Percentiles rank a stretch among this genome's conserved stretches.
phyloP scores from a whole-genome alignment of 2,797 vertebrate species.

The Echiichthys vipera region DNA sequence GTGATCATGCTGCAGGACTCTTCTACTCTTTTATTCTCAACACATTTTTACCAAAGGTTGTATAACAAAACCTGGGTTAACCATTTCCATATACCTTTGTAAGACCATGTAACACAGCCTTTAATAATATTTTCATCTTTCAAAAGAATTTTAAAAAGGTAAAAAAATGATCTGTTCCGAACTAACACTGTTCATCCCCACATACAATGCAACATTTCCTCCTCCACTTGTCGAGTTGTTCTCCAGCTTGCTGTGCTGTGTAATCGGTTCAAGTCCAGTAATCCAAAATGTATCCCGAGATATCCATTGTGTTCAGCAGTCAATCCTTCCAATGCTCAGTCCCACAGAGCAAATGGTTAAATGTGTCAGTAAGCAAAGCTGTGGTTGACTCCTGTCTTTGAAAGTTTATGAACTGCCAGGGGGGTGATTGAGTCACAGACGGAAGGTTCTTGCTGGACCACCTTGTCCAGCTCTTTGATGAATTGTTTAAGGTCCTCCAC shows the following conservation, averaged over 20 bases:
- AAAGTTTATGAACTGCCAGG: constrained; percentile 61
- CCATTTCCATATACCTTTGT: constrained; percentile 20
- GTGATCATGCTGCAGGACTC: constrained; percentile 29
- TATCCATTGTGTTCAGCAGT: background rate
- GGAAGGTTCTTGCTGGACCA: constrained; percentile 69
- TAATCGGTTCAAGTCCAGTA: constrained; percentile 35
- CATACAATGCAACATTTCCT: constrained; percentile 6
- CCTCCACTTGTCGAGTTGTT: background rate
- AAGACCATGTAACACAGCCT: constrained; percentile 9
- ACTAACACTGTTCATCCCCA: constrained; percentile 68
- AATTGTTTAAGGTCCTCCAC: constrained; percentile 94
- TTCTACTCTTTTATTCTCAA: background rate
- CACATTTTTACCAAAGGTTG: constrained; percentile 17
- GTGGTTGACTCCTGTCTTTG: constrained; percentile 62
- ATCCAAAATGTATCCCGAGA: constrained; percentile 2
- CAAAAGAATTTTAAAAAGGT: no score
- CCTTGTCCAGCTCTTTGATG: constrained; percentile 85
- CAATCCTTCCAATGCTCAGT: constrained; percentile 12
- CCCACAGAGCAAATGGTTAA: background rate
- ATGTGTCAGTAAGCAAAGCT: constrained; percentile 58
- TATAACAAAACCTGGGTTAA: constrained; percentile 27
- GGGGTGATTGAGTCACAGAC: constrained; percentile 62
- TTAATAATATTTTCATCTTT: constrained; percentile 15
- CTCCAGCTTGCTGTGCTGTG: constrained; percentile 31
- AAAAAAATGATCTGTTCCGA: constrained; percentile 39